Evolutionary conservation across 2,888 invertebrate species (phyloP).

Genomic region (Drosophila monieri): DNA sequence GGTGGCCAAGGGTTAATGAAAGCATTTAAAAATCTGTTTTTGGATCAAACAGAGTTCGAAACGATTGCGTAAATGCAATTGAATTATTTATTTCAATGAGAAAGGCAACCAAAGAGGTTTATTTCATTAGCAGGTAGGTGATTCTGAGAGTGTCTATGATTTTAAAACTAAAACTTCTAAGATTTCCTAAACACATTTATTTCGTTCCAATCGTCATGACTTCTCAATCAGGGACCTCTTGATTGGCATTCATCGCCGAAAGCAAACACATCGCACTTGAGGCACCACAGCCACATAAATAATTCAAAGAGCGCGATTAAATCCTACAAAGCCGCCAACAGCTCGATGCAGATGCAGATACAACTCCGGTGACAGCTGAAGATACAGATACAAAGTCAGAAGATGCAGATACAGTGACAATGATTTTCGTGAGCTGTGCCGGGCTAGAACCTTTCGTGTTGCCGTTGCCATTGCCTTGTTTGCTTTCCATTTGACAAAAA

Average conservation of each 20-base stretch:
- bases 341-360: conserved; percentile 33
- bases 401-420: conserved; percentile 18
- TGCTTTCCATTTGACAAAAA: conserved; percentile 34
- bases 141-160: no score
- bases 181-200: not conserved
- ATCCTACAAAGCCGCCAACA: conserved; percentile 24
- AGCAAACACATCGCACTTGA: conserved; percentile 32
- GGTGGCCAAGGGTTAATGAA: conserved; percentile 32
- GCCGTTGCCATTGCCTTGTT: conserved; percentile 10
- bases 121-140: not conserved
- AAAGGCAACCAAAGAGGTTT: not conserved
- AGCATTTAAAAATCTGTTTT: conserved; percentile 39
- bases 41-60: conserved; percentile 20
- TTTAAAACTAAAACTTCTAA: not conserved
- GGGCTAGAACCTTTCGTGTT: conserved; percentile 24
- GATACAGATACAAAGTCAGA: not conserved
- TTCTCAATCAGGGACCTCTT: conserved; percentile 41
- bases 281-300: conserved; percentile 25
- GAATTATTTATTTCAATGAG: conserved; percentile 20
- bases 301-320: conserved; percentile 41
- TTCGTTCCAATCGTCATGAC: conserved; percentile 14
- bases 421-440: conserved; percentile 26
- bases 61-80: conserved; percentile 11
- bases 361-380: conserved; percentile 25
- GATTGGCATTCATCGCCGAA: conserved; percentile 39